Conservation (phyloP, 2,797 vertebrate genomes). For the Bryconaethiops microstoma region DNA sequence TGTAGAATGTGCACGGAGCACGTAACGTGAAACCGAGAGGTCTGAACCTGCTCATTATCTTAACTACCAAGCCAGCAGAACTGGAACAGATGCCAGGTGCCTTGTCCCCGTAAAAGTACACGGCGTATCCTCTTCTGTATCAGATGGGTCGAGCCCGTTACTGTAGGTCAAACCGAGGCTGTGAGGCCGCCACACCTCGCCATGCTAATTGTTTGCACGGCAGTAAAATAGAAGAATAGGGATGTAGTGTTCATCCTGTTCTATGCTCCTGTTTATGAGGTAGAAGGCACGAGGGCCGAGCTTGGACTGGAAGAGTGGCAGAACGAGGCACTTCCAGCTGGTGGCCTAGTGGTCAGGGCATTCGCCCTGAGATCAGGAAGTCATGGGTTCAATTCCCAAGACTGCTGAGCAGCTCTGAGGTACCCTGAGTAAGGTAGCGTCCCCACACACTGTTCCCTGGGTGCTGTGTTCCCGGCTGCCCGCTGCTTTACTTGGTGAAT, state of each 20-base stretch:
- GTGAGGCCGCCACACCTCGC: conserved; percentile 1
- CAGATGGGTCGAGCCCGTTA: background rate
- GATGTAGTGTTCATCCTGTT: conserved; percentile 13
- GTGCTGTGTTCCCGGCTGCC: no score
- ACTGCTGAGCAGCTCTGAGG: no score
- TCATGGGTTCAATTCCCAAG: no score
- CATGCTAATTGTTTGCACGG: conserved; percentile 20
- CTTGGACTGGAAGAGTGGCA: background rate
- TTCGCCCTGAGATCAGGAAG: no score
- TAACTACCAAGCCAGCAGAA: background rate
- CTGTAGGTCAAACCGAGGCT: conserved; percentile 29
- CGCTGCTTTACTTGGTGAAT: no score
- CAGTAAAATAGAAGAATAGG: conserved; percentile 15
- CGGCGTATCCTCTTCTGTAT: background rate
- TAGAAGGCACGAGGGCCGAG: background rate
- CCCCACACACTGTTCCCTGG: no score
- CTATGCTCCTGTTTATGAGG: background rate
- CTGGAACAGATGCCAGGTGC: background rate
- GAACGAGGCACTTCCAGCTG: background rate
- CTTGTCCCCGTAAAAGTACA: conserved; percentile 3
- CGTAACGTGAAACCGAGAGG: background rate
- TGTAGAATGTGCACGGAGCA: background rate
- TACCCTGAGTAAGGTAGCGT: no score
- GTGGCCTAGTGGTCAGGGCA: no score
- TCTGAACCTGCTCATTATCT: background rate